Evolutionary conservation across 2,888 invertebrate genomes (phyloP).

Genomic region (Tiliacea citrago): DNA sequence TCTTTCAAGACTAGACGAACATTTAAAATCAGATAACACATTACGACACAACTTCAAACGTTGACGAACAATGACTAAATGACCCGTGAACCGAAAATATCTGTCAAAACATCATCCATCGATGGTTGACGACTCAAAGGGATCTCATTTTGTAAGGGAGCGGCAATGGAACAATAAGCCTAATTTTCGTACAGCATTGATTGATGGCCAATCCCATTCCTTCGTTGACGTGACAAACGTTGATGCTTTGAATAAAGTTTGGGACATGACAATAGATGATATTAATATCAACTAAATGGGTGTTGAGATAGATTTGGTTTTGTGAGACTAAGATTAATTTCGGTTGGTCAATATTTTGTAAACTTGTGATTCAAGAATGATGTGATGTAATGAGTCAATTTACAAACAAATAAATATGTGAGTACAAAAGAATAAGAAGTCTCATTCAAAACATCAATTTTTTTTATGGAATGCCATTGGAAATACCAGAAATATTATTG

Average conservation of each 20-base stretch:
- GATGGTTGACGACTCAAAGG: slow-evolving; percentile 72
- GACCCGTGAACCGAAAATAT: slow-evolving; percentile 76
- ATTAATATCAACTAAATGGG: slow-evolving; percentile 70
- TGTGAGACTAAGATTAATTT: slow-evolving; percentile 63
- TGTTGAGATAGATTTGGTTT: slow-evolving; percentile 63
- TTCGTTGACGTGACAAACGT: slow-evolving; percentile 80
- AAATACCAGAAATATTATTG: not conserved
- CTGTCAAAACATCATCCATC: slow-evolving; percentile 77
- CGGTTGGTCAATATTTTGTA: slow-evolving; percentile 62
- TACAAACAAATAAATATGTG: slow-evolving; percentile 24
- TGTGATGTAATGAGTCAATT: slow-evolving; percentile 54
- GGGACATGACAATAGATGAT: slow-evolving; percentile 73
- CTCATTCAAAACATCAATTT: not conserved
- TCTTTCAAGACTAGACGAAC: slow-evolving; percentile 57
- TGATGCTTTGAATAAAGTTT: slow-evolving; percentile 74
- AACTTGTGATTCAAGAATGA: slow-evolving; percentile 51
- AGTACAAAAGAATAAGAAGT: not conserved
- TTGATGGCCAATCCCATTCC: slow-evolving; percentile 84
- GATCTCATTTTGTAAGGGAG: slow-evolving; percentile 80
- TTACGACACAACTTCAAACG: slow-evolving; percentile 64
- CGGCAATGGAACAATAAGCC: slow-evolving; percentile 84
- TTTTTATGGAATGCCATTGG: not conserved
- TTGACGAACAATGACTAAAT: slow-evolving; percentile 63
- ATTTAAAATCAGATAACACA: slow-evolving; percentile 62
- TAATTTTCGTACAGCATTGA: slow-evolving; percentile 86